Evolutionary conservation across 53 echinoderm and acorn worm genomes (phyloP).

Genomic region (Mesocentrotus franciscanus): DNA sequence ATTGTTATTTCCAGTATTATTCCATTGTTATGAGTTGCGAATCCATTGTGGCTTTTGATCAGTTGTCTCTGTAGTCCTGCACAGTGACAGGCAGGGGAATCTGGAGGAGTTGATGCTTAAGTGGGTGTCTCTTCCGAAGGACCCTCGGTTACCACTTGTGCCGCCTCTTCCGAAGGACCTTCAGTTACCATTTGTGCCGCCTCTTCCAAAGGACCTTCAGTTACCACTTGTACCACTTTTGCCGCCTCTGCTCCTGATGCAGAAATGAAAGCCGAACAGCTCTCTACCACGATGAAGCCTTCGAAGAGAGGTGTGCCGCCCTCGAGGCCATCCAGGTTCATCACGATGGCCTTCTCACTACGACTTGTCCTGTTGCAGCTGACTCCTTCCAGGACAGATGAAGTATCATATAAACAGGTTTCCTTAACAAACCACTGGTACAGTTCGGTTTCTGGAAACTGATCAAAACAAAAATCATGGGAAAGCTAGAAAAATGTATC

Average conservation of each 20-base stretch:
- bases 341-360: conserved; percentile 74
- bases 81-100: not conserved
- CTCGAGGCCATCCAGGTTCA: conserved; percentile 66
- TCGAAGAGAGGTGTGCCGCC: conserved; percentile 41
- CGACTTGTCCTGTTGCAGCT: conserved; percentile 74
- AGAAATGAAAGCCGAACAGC: conserved; percentile 56
- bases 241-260: not conserved
- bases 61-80: not conserved
- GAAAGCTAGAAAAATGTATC: not conserved
- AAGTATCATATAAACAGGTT: conserved; percentile 61
- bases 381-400: not conserved
- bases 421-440: conserved; percentile 92
- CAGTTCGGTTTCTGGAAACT: conserved; percentile 77
- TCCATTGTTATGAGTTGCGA: too few relatives aligned
- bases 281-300: conserved; percentile 73
- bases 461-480: not conserved
- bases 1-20: too few relatives aligned
- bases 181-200: not conserved
- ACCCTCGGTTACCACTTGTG: not conserved
- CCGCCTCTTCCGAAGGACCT: not conserved
- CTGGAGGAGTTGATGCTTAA: not conserved
- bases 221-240: not conserved
- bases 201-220: not conserved
- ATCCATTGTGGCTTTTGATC: not conserved
- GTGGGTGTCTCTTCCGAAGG: not conserved